phyloP scores from a whole-genome alignment of 35 echinoderm and acorn worm genomes.

The Holothuria glaberrima region DNA sequence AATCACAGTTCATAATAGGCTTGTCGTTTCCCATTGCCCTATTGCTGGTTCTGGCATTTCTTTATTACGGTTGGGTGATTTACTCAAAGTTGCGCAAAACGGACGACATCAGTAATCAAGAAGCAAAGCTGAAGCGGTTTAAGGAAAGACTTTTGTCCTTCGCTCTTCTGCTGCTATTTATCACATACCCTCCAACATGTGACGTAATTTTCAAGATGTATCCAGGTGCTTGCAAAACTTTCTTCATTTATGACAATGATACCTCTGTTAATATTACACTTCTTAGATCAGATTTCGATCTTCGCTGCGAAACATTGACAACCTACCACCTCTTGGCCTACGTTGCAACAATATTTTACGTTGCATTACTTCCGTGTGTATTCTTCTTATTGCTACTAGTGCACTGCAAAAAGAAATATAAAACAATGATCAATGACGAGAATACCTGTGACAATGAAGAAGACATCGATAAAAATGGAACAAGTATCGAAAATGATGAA shows the following conservation, averaged over 20 bases:
- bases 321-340: neutral
- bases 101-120: too few species aligned
- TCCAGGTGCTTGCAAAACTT: conserved; percentile 1
- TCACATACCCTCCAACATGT: conserved; percentile 34
- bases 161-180: conserved; percentile 12
- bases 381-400: neutral
- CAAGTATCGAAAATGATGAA: too few species aligned
- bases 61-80: neutral
- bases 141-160: neutral
- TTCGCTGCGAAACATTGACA: neutral
- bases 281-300: conserved; percentile 18
- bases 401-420: neutral
- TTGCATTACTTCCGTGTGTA: neutral
- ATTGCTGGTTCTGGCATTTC: neutral
- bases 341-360: conserved; percentile 10
- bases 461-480: neutral
- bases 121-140: neutral
- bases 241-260: neutral
- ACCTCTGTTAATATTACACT: neutral
- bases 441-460: neutral
- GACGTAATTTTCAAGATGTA: neutral
- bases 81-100: neutral
- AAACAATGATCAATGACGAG: neutral
- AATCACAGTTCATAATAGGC: conserved; percentile 26
- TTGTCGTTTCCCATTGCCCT: neutral